Evolutionary conservation across 2,888 invertebrate genomes (phyloP).

Genomic region (Boloria euphrosyne): DNA sequence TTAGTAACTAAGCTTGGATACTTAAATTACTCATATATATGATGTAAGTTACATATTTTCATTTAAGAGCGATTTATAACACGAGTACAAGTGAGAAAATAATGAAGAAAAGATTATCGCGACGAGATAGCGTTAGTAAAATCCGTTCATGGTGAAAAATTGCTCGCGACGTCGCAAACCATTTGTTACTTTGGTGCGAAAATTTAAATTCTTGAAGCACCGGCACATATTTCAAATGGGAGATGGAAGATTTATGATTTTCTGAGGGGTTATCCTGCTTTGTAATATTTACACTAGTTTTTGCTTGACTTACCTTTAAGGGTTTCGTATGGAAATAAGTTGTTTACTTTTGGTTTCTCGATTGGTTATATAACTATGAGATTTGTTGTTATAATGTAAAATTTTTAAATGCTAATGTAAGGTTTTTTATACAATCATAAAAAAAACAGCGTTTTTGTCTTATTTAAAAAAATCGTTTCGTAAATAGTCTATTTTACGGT

Average conservation of each 20-base stretch:
- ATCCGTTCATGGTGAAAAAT: slow-evolving; percentile 36
- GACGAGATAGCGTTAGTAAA: slow-evolving; percentile 33
- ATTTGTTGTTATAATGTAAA: no score
- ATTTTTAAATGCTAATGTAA: no score
- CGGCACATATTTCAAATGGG: slow-evolving; percentile 31
- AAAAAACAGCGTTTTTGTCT: no score
- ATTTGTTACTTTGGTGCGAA: slow-evolving; percentile 35
- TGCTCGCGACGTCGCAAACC: slow-evolving; percentile 33
- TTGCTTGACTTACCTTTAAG: slow-evolving; percentile 9
- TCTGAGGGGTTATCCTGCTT: slow-evolving; percentile 23
- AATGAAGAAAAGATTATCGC: slow-evolving; percentile 34
- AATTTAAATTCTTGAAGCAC: slow-evolving; percentile 34
- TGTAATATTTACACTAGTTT: slow-evolving; percentile 13
- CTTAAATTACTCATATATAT: no score
- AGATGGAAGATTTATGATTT: slow-evolving; percentile 36
- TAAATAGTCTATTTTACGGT: no score
- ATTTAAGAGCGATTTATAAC: slow-evolving; percentile 8
- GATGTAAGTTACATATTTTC: not conserved
- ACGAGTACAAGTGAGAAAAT: slow-evolving; percentile 26
- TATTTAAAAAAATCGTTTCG: no score
- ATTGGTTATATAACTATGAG: no score
- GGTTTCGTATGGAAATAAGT: slow-evolving; percentile 10
- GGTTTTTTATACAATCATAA: no score
- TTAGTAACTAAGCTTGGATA: no score
- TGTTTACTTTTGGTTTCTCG: not conserved